Evolutionary conservation across 2,888 invertebrate genomes (phyloP), one percentile per base, ranked within the genome.

Genomic region (Caenorhabditis drosophilae): DNA sequence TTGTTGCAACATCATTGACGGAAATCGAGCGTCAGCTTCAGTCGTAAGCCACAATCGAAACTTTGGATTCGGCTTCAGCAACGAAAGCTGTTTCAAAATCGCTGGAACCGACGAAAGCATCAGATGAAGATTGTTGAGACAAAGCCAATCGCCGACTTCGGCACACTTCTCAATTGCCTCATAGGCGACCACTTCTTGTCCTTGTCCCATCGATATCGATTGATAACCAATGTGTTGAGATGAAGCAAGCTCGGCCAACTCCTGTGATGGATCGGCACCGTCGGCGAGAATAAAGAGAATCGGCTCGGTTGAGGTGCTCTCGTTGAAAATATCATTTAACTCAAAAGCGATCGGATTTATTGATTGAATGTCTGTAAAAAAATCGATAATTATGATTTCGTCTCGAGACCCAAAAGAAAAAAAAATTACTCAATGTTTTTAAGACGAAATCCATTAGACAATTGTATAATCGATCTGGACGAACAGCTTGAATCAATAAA

Each of bases 11-110:
- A 67, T 53, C 41, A 61, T 71, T 3, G 71, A 50, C 1, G 74
- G 71, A 55, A 74, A 74, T 1, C 69, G 53, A 0, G 88, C 88
- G 67, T 91, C 90, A 1, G 90, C 89, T 84, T 95, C 93, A 0
- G 92, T 89, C 7, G 93, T 89, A 60, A 95, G 86, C 93, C 93
- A 94, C 35, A 95, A 85, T 25, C 90, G 87, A 84, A 91, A 91
- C 52, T 88, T 87, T 22, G 83, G 77, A 68, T 86, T 84, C 1
- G 85, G 85, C 74, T 87, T 82, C 34, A 87, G 76, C 0, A 80
- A 76, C 57, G 85, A 87, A n/a, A 90, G 83, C 80, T 89, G 88
- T 83, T 90, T 89, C 76, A 90, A 89, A 26, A 92, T 84, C n/a
- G 86, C 84, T 0, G 88, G 87, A 25, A 92, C 84, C 89, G 91